phyloP scores from a whole-genome alignment of 2,888 invertebrate species.

The Lycophotia porphyrea region DNA sequence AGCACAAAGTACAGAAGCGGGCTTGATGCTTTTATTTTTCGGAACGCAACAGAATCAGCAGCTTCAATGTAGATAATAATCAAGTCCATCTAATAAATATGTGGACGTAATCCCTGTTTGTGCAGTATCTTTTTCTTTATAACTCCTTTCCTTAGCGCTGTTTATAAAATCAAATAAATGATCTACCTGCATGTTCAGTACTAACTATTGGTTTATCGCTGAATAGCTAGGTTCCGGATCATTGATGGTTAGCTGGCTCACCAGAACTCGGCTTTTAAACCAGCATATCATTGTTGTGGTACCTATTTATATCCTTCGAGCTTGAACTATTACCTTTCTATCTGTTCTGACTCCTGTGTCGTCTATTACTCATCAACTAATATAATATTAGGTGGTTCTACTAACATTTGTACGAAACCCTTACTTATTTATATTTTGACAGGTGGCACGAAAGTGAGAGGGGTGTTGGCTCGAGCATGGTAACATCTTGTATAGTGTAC shows the following conservation, averaged over 20 bases:
- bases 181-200: background rate
- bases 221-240: background rate
- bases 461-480: conserved; percentile 57
- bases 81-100: background rate
- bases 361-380: background rate
- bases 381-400: background rate
- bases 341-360: conserved; percentile 1
- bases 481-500: conserved; percentile 50
- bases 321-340: conserved; percentile 39
- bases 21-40: too few relatives aligned
- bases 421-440: conserved; percentile 50
- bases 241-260: background rate
- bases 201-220: background rate
- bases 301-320: background rate
- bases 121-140: background rate
- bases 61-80: background rate
- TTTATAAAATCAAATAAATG: background rate
- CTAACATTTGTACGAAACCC: conserved; percentile 22
- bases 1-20: too few relatives aligned
- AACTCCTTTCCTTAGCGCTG: background rate
- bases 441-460: conserved; percentile 55
- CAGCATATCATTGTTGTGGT: background rate
- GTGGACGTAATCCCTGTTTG: background rate
- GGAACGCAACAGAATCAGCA: background rate
- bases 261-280: background rate